phyloP scores from a whole-genome alignment of 1,140 invertebrate genomes.

The Drosophila gunungcola region DNA sequence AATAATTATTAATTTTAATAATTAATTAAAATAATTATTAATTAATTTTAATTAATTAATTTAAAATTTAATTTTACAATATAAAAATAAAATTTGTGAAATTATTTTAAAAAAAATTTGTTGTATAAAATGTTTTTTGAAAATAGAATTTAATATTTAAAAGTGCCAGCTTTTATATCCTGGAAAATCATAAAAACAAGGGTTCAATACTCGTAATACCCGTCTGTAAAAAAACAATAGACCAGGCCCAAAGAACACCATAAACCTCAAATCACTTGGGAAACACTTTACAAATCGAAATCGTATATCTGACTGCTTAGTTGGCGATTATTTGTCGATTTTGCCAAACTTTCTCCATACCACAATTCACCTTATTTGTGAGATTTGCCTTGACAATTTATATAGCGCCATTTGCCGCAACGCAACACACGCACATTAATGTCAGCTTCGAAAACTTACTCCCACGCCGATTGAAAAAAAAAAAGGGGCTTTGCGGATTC shows the following conservation, averaged over 20 bases:
- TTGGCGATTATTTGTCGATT: constrained; percentile 38
- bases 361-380: constrained; percentile 37
- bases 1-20: too few species aligned
- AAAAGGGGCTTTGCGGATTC: constrained; percentile 52
- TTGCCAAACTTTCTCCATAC: constrained; percentile 10
- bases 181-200: too few species aligned
- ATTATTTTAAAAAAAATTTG: too few species aligned
- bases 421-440: constrained; percentile 48
- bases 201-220: too few species aligned
- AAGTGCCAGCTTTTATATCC: too few species aligned
- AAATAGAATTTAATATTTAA: too few species aligned
- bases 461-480: constrained; percentile 19
- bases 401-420: constrained; percentile 40
- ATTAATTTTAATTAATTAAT: too few species aligned
- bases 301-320: neutral
- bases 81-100: too few species aligned
- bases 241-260: neutral
- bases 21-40: too few species aligned
- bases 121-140: too few species aligned
- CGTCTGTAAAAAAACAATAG: neutral
- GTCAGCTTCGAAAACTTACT: constrained; percentile 17
- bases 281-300: neutral
- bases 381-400: constrained; percentile 41
- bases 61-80: too few species aligned
- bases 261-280: neutral